A percentile compares a stretch with the other conserved stretches of the same genome.
Evolutionary conservation across 1,140 invertebrate genomes (phyloP).

Genomic region (Microplitis mediator): DNA sequence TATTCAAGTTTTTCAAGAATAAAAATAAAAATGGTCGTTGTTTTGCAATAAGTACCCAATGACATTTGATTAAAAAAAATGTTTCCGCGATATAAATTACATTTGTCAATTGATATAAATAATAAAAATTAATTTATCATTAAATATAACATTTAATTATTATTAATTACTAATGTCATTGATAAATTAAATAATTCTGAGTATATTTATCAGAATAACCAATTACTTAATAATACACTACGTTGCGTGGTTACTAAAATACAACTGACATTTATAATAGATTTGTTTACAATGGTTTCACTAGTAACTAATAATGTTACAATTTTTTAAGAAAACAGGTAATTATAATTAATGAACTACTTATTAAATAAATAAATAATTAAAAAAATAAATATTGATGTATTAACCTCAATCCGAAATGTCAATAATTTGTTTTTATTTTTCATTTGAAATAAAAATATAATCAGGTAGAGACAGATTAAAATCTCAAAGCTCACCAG

Average conservation of each 20-base stretch:
- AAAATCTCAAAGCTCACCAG: conserved; percentile 40
- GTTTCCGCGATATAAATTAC: too few species aligned
- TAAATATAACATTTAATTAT: too few species aligned
- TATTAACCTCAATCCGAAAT: neutral
- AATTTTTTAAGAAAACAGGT: conserved; percentile 63
- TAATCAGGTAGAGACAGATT: conserved; percentile 48
- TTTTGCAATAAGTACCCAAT: too few species aligned
- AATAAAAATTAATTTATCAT: too few species aligned
- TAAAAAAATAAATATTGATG: neutral
- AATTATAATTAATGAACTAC: conserved; percentile 28
- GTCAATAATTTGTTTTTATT: neutral
- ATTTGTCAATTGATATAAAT: too few species aligned
- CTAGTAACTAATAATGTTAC: conserved; percentile 54
- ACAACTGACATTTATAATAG: conserved; percentile 23
- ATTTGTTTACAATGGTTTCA: conserved; percentile 50
- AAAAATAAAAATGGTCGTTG: too few species aligned
- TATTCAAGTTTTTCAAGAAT: too few species aligned
- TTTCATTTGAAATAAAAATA: neutral
- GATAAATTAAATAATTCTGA: too few species aligned
- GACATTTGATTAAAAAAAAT: too few species aligned
- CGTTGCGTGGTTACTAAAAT: conserved; percentile 5
- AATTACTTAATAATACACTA: neutral
- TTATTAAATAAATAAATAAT: conserved; percentile 14
- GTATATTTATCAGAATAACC: too few species aligned
- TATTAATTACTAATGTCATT: too few species aligned